phyloP scores from a whole-genome alignment of 2,888 invertebrate species.

The Blera fallax region DNA sequence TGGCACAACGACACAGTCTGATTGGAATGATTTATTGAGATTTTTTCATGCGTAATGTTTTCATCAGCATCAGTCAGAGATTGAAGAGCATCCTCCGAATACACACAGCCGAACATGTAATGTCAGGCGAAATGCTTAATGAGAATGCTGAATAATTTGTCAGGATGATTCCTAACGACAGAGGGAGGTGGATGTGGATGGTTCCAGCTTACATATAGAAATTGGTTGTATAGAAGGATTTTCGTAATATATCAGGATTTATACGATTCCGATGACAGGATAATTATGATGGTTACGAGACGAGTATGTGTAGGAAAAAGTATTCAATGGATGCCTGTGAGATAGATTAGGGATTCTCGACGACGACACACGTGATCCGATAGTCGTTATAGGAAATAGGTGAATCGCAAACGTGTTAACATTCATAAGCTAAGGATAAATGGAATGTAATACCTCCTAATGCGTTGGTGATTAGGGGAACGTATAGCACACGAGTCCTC shows the following conservation, averaged over 20 bases:
- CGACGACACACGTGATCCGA: background rate
- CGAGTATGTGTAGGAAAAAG: background rate
- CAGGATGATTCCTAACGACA: conserved; percentile 15
- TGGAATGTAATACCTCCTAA: too few species aligned
- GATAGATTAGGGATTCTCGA: background rate
- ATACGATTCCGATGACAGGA: conserved; percentile 24
- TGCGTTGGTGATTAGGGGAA: too few species aligned
- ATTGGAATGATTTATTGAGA: conserved; percentile 67
- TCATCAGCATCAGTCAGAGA: conserved; percentile 28
- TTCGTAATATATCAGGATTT: conserved; percentile 32
- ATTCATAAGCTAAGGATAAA: too few species aligned
- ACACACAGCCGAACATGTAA: background rate
- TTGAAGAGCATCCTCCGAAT: background rate
- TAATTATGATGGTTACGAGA: conserved; percentile 28
- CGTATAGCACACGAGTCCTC: too few species aligned
- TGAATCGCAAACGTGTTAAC: background rate
- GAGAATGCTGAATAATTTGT: conserved; percentile 46
- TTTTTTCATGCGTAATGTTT: conserved; percentile 51
- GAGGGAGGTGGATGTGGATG: background rate
- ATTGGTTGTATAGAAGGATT: conserved; percentile 7
- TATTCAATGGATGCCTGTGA: background rate
- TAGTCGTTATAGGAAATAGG: background rate
- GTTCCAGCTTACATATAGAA: background rate
- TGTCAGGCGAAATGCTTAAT: conserved; percentile 37
- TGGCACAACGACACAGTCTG: conserved; percentile 27